These are phyloP conservation scores for Spea hammondii DNA, from an alignment of 2,797 vertebrate genomes.

Conservation along the genomic window DNA sequence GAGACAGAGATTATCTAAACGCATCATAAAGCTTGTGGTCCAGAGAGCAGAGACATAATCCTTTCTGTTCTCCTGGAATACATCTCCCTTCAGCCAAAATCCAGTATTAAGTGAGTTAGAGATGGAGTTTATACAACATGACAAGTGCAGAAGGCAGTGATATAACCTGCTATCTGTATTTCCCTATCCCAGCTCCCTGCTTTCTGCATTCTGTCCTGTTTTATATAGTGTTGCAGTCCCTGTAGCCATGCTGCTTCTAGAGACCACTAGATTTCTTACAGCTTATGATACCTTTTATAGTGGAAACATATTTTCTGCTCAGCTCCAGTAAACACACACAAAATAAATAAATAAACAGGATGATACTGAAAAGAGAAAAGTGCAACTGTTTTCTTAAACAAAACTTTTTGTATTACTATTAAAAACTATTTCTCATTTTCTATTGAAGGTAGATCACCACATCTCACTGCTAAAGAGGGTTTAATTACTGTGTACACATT, in stretches of 20 bases:
- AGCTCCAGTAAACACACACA: background rate
- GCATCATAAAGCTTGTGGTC: slow-evolving; percentile 34
- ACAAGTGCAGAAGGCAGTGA: slow-evolving; percentile 28
- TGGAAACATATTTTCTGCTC: background rate
- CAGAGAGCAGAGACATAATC: slow-evolving; percentile 14
- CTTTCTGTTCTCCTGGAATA: slow-evolving; percentile 3
- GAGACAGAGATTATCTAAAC: slow-evolving; percentile 39
- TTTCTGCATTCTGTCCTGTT: background rate
- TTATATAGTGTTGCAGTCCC: slow-evolving; percentile 5
- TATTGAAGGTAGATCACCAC: no score
- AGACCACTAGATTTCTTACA: background rate
- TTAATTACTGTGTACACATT: no score
- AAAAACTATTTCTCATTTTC: no score
- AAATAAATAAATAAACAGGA: background rate
- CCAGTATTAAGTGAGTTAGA: slow-evolving; percentile 17
- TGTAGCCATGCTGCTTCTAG: background rate
- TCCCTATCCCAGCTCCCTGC: slow-evolving; percentile 2
- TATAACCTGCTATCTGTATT: slow-evolving; percentile 28
- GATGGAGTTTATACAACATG: slow-evolving; percentile 38
- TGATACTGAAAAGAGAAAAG: background rate
- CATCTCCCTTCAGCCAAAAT: slow-evolving; percentile 31
- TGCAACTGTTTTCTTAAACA: background rate
- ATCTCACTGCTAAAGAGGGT: no score
- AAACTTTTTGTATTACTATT: no score
- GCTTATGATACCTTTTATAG: slow-evolving; percentile 9